Evolutionary conservation across 1,140 invertebrate genomes (phyloP), one percentile per base, ranked within the genome.

Genomic region (Berghia stephanieae): DNA sequence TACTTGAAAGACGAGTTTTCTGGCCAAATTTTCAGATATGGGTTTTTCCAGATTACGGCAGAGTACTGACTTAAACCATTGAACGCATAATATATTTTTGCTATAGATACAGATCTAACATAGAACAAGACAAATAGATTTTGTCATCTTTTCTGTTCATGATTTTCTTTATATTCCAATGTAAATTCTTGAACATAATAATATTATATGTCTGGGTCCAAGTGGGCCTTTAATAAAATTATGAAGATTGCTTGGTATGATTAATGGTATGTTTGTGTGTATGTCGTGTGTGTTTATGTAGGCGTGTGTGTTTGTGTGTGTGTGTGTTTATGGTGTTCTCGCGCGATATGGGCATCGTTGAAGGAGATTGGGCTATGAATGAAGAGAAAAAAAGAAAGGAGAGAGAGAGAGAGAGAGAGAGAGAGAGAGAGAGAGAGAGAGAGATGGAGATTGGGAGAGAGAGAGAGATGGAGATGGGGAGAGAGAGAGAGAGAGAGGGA

Each of bases 381-480:
- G 34, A 42, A 63, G 52, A 38, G 34, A 63, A 21, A 36, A 2
- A 5, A 34, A 40, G 72, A 2, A 6, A 40, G 21, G 72, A 31
- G 55, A 63, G 18, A 44, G 40, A 21, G 10, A 3, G 16, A 43
- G 55, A 18, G 18, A 27, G 40, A 31, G 52, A n/a, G 55, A 18
- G n/a, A 42, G 13, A 40, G 27, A 31, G 34, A 3, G 10, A 3
- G 21, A 43, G 38, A 16, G 31, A 18, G 72, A n/a, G 38, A 18
- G 40, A 27, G 0, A 42, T 4, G 8, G 72, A 31, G 2, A 43
- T 5, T 31, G 38, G 38, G 63, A 31, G 55, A 44, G 74, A 46
- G 74, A 44, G 57, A 42, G 55, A 63, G 34, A 46, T 21, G 52
- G 74, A 44, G 74, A 44, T 21, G 40, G 3, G 38, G 74, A 46